Conservation (phyloP, 2,113 vertebrate genomes). For the Cettia cetti region DNA sequence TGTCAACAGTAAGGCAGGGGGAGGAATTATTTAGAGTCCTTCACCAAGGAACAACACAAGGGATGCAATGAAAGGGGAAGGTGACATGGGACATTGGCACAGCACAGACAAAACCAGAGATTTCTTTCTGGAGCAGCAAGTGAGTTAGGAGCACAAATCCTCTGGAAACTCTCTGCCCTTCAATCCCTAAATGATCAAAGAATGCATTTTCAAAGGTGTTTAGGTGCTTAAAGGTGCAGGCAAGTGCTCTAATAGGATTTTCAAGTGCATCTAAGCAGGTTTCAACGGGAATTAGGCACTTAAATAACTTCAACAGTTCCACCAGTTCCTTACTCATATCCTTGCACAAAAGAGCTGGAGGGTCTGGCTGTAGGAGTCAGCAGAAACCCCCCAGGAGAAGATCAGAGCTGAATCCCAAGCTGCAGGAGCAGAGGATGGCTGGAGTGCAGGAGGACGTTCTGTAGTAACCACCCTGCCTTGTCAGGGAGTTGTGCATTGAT, state of each 20-base stretch:
- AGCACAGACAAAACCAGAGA: not conserved
- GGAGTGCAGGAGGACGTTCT: not conserved
- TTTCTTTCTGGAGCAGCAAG: not conserved
- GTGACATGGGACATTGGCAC: not conserved
- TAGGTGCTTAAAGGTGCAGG: not conserved
- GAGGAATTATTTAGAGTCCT: conserved; percentile 38
- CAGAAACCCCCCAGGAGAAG: not conserved
- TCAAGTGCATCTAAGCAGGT: not conserved
- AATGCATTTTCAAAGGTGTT: not conserved
- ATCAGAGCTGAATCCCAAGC: not conserved
- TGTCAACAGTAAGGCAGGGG: conserved; percentile 30
- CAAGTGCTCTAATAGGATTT: conserved; percentile 37
- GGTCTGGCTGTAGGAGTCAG: not conserved
- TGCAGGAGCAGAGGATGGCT: not conserved
- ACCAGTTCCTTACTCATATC: not conserved
- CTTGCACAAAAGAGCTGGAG: not conserved
- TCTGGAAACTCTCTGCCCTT: not conserved
- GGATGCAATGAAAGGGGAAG: not conserved
- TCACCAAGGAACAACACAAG: not conserved
- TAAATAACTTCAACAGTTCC: not conserved
- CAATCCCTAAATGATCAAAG: not conserved
- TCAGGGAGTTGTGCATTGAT: conserved; percentile 36
- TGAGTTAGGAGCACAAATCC: not conserved
- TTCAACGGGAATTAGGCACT: not conserved
- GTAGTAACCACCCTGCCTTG: not conserved